These are phyloP conservation scores for Propsilocerus akamusi DNA, from an alignment of 1,140 invertebrate species.

Conservation along the genomic window DNA sequence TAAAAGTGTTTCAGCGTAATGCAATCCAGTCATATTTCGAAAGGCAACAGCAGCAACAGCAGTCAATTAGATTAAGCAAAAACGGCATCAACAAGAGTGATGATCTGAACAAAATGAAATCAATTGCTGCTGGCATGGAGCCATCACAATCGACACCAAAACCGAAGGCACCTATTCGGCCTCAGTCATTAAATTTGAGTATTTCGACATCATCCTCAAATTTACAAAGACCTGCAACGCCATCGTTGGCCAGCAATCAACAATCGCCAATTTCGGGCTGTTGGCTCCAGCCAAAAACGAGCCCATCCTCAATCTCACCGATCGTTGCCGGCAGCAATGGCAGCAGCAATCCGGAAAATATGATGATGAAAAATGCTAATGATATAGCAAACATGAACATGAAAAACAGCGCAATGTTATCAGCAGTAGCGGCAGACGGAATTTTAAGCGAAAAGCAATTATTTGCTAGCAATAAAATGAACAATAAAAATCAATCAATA, in stretches of 20 bases:
- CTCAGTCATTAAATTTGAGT: not conserved
- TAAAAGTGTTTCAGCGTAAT: constrained; percentile 76
- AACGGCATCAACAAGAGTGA: not conserved
- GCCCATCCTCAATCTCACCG: no score
- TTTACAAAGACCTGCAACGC: not conserved
- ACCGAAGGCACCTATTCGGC: no score
- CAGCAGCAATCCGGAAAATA: not conserved
- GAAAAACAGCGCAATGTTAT: not conserved
- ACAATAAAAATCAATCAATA: not conserved
- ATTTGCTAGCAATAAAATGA: not conserved
- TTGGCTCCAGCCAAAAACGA: no score
- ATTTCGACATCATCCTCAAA: not conserved
- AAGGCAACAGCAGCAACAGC: constrained; percentile 34
- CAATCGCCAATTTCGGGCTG: not conserved
- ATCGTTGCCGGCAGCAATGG: no score
- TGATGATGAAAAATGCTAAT: not conserved
- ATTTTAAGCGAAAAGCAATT: not conserved
- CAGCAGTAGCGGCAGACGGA: not conserved
- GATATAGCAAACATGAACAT: not conserved
- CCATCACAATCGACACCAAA: no score
- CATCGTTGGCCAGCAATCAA: not conserved
- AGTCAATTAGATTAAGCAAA: not conserved
- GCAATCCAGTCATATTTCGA: constrained; percentile 72
- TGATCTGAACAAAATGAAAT: not conserved
- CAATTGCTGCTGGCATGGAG: no score